These are phyloP conservation scores for Bugula neritina DNA, from an alignment of 2,888 invertebrate species.

Conservation along the genomic window DNA sequence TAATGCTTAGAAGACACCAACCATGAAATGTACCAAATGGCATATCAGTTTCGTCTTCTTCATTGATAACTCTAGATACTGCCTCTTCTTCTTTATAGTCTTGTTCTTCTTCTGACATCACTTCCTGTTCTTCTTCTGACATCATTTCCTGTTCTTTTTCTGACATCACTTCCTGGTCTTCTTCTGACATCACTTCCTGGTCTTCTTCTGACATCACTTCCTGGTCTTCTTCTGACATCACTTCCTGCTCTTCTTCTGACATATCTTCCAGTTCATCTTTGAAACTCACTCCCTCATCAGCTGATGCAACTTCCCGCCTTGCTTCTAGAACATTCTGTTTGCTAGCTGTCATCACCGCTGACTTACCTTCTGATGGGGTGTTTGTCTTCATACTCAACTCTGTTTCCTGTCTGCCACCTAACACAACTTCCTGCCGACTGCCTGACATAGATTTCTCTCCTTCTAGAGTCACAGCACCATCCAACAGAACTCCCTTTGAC, in stretches of 20 bases:
- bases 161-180: not conserved
- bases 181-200: not conserved
- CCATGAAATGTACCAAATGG: not conserved
- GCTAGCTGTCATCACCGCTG: too few species aligned
- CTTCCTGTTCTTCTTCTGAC: not conserved
- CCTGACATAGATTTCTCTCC: not conserved
- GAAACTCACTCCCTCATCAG: too few species aligned
- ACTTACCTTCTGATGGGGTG: not conserved
- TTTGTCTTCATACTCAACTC: too few species aligned
- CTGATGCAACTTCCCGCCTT: too few species aligned
- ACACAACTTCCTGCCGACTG: not conserved
- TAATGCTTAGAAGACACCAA: too few species aligned
- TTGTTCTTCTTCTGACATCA: not conserved
- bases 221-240: too few species aligned
- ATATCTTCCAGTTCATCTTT: not conserved
- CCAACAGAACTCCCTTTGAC: too few species aligned
- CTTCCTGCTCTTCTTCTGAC: not conserved
- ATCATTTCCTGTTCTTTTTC: not conserved
- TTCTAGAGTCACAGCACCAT: not conserved
- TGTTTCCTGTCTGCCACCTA: not conserved
- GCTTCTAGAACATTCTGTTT: not conserved
- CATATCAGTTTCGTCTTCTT: not conserved
- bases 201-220: not conserved
- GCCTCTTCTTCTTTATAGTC: slow-evolving; percentile 24
- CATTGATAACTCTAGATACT: slow-evolving; percentile 2